Percentiles rank a stretch among this genome's conserved stretches.
phyloP scores from a whole-genome alignment of 2,113 vertebrate genomes.

The Dipodomys ordii region DNA sequence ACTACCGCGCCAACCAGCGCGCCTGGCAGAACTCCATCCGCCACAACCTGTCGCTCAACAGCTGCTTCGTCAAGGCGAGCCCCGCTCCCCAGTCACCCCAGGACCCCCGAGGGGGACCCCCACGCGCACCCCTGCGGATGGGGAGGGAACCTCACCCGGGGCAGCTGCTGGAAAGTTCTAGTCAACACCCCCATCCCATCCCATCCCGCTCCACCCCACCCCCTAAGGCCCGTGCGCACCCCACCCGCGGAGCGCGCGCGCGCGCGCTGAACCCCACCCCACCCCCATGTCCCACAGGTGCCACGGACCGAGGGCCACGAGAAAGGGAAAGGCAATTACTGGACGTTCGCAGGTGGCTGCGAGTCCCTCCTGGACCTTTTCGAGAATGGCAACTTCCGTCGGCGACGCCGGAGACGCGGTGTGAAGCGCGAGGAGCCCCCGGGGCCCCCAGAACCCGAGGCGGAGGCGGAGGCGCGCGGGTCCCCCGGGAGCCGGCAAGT shows the following conservation, averaged over 20 bases:
- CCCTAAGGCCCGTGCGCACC: fast-evolving
- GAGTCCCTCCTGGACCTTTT: slow-evolving; percentile 98
- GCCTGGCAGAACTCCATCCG: slow-evolving; percentile 99
- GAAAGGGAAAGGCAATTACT: slow-evolving; percentile 98
- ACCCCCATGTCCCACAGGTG: slow-evolving; percentile 88
- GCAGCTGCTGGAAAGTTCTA: too few species aligned
- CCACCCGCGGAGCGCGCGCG: neutral
- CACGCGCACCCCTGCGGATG: too few species aligned
- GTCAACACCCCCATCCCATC: neutral
- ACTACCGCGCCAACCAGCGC: slow-evolving; percentile 97
- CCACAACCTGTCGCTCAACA: slow-evolving; percentile 99
- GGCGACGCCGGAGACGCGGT: slow-evolving; percentile 92
- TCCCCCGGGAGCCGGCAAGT: slow-evolving; percentile 77
- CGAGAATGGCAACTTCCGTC: slow-evolving; percentile 96
- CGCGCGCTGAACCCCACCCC: slow-evolving; percentile 57
- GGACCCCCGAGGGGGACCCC: neutral
- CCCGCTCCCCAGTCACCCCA: fast-evolving
- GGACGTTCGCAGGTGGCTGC: slow-evolving; percentile 97
- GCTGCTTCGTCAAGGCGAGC: slow-evolving; percentile 97
- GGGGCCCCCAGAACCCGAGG: neutral
- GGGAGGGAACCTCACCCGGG: too few species aligned
- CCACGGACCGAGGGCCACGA: slow-evolving; percentile 96
- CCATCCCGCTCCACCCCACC: neutral
- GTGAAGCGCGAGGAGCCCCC: slow-evolving; percentile 87
- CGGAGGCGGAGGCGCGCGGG: neutral